Conservation (phyloP, 2,888 invertebrate species). For the Fragum sueziense region DNA sequence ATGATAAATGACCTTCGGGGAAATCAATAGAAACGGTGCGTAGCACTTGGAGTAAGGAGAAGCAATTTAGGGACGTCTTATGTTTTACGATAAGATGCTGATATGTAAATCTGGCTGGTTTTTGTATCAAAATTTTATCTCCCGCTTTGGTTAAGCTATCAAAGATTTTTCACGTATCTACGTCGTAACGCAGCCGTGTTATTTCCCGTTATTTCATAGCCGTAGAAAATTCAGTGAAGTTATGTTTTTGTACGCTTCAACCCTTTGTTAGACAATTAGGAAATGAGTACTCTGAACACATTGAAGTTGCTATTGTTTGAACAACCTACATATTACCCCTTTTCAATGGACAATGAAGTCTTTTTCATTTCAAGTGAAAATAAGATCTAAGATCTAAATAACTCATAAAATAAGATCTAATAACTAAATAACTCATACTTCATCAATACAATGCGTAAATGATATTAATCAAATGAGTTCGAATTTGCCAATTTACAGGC, state of each 20-base stretch:
- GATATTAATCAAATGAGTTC: too few species aligned
- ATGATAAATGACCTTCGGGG: constrained; percentile 45
- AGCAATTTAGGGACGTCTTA: constrained; percentile 50
- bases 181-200: neutral
- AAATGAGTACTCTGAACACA: too few species aligned
- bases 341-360: too few species aligned
- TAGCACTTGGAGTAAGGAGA: constrained; percentile 44
- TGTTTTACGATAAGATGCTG: constrained; percentile 45
- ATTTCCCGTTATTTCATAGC: constrained; percentile 19
- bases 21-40: constrained; percentile 55
- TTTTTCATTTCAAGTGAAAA: too few species aligned
- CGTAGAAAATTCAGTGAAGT: neutral
- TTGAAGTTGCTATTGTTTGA: too few species aligned
- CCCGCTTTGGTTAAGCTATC: constrained; percentile 50
- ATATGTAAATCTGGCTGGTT: constrained; percentile 51
- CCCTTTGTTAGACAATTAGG: too few species aligned
- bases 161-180: constrained; percentile 35
- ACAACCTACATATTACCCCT: too few species aligned
- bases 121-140: constrained; percentile 56
- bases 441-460: too few species aligned
- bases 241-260: constrained; percentile 9
- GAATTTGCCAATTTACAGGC: too few species aligned
- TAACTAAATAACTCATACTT: too few species aligned
- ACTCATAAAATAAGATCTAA: too few species aligned
- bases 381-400: too few species aligned